Percentiles rank a stretch among this genome's conserved stretches.
Evolutionary conservation across 2,113 vertebrate genomes (phyloP).

Genomic region (Aviceda subcristata): DNA sequence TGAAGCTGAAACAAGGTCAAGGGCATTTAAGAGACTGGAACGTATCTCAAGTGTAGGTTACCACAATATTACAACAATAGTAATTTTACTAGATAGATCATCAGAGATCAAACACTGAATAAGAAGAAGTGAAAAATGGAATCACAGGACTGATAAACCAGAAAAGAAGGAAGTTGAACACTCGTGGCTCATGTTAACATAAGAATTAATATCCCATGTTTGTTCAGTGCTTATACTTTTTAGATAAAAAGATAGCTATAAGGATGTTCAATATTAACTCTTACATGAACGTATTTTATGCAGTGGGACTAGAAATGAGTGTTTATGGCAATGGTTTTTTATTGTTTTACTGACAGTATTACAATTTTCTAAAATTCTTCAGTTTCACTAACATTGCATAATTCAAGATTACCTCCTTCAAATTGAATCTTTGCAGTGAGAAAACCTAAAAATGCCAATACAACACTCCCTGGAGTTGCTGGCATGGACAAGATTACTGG

Average conservation of each 20-base stretch:
- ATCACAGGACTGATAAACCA: accelerated
- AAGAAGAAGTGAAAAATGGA: background rate
- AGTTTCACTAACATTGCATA: background rate
- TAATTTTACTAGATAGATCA: background rate
- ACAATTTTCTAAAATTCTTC: background rate
- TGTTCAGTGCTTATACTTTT: background rate
- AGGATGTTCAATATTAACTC: background rate
- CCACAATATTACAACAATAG: background rate
- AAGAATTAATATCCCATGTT: background rate
- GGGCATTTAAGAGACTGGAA: background rate
- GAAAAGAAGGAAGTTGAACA: background rate
- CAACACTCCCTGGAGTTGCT: background rate
- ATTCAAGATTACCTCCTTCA: background rate
- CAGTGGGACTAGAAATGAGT: background rate
- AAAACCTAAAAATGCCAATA: slow-evolving; percentile 1
- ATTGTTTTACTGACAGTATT: background rate
- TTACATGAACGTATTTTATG: background rate
- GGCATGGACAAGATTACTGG: background rate
- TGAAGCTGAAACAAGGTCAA: background rate
- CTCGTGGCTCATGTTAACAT: background rate
- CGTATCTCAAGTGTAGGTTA: background rate
- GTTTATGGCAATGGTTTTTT: background rate
- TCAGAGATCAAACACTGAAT: background rate
- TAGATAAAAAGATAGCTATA: background rate
- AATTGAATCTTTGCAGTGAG: background rate